A percentile compares a stretch with the other conserved stretches of the same genome.
These are phyloP conservation scores for Drosophila neonasuta DNA, from an alignment of 2,888 invertebrate species.

Conservation along the genomic window DNA sequence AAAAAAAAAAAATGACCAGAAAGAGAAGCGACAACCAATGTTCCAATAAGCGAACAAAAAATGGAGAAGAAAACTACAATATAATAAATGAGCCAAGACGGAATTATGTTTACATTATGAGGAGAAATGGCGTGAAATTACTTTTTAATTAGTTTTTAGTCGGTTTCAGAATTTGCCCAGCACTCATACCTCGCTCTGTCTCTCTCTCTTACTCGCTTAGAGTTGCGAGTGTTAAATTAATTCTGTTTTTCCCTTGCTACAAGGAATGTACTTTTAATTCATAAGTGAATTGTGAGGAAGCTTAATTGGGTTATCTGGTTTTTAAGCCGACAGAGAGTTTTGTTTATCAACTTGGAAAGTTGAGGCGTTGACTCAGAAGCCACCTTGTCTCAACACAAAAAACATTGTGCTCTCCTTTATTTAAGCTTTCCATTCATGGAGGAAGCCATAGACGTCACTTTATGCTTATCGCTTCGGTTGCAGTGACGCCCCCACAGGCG, in stretches of 20 bases:
- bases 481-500: conserved; percentile 19
- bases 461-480: conserved; percentile 36
- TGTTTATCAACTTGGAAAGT: conserved; percentile 8
- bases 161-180: conserved; percentile 21
- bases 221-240: conserved; percentile 37
- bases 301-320: conserved; percentile 21
- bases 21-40: conserved; percentile 12
- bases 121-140: conserved; percentile 47
- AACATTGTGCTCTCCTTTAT: background rate
- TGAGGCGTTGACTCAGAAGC: conserved; percentile 9
- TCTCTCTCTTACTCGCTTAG: background rate
- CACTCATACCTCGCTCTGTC: background rate
- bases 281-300: conserved; percentile 27
- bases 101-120: conserved; percentile 32
- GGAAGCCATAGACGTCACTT: conserved; percentile 7
- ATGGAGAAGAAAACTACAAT: conserved; percentile 30
- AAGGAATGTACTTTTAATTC: conserved; percentile 9
- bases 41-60: conserved; percentile 1
- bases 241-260: background rate
- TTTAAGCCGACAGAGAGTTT: conserved; percentile 5
- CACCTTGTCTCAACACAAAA: background rate
- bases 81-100: conserved; percentile 20
- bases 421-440: background rate
- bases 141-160: conserved; percentile 69
- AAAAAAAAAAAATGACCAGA: background rate